A percentile compares a stretch with the other conserved stretches of the same genome.
Evolutionary conservation across 2,113 vertebrate species (phyloP).

Genomic region (Microcebus griseorufus): DNA sequence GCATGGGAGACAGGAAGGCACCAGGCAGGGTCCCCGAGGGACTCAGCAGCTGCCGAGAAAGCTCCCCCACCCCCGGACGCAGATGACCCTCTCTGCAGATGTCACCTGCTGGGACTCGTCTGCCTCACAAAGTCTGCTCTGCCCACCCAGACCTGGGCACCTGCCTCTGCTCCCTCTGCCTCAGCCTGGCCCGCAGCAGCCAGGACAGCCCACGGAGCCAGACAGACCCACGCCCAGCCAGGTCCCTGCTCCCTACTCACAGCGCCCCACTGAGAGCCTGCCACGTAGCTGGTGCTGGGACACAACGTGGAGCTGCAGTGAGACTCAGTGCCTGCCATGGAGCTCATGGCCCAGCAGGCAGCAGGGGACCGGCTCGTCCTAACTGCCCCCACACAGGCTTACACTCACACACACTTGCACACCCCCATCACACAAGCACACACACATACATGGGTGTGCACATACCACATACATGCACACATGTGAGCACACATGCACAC

Average conservation of each 20-base stretch:
- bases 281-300: neutral
- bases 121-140: neutral
- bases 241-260: neutral
- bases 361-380: neutral
- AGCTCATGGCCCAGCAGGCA: accelerated
- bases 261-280: neutral
- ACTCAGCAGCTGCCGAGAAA: neutral
- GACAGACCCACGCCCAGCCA: neutral
- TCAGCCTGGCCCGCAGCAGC: neutral
- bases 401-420: neutral
- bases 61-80: too few relatives aligned
- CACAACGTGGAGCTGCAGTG: neutral
- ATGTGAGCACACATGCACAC: neutral
- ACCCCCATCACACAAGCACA: too few relatives aligned
- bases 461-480: neutral
- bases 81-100: neutral
- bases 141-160: neutral
- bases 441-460: neutral
- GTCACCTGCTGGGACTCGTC: neutral
- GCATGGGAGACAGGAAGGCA: neutral
- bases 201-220: neutral
- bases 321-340: neutral
- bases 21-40: neutral
- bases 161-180: neutral
- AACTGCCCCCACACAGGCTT: neutral